Evolutionary conservation across 2,797 vertebrate genomes (phyloP).

Genomic region (Geotrypetes seraphini): DNA sequence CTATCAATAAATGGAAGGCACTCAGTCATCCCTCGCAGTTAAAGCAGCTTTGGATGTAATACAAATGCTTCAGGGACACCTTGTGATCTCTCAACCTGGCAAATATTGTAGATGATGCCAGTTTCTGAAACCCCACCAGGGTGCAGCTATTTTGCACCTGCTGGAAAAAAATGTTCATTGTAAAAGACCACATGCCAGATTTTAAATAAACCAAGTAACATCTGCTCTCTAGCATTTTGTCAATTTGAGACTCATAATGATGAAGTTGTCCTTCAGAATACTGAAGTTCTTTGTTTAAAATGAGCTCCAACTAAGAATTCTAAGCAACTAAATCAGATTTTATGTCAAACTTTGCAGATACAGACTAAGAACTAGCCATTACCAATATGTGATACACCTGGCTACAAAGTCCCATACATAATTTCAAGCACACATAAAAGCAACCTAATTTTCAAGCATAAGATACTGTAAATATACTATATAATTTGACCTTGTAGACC

Average conservation of each 20-base stretch:
- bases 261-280: conserved; percentile 5
- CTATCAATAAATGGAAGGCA: conserved; percentile 26
- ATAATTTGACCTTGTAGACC: no score
- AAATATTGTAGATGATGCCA: conserved; percentile 27
- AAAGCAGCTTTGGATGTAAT: conserved; percentile 2
- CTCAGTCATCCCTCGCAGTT: conserved; percentile 9
- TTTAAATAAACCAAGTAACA: background rate
- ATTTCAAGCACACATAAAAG: no score
- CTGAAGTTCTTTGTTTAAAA: conserved; percentile 8
- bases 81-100: conserved; percentile 37
- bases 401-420: no score
- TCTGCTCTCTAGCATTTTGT: background rate
- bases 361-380: background rate
- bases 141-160: conserved; percentile 39
- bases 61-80: conserved; percentile 32
- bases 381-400: no score
- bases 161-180: conserved; percentile 32
- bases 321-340: no score
- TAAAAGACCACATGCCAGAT: background rate
- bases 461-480: no score
- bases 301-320: no score
- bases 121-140: conserved; percentile 36
- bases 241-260: background rate
- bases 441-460: no score
- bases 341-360: background rate